Percentiles rank a stretch among this genome's conserved stretches.
These are phyloP conservation scores for Brenthis hecate DNA, from an alignment of 2,888 invertebrate genomes.

Conservation along the genomic window DNA sequence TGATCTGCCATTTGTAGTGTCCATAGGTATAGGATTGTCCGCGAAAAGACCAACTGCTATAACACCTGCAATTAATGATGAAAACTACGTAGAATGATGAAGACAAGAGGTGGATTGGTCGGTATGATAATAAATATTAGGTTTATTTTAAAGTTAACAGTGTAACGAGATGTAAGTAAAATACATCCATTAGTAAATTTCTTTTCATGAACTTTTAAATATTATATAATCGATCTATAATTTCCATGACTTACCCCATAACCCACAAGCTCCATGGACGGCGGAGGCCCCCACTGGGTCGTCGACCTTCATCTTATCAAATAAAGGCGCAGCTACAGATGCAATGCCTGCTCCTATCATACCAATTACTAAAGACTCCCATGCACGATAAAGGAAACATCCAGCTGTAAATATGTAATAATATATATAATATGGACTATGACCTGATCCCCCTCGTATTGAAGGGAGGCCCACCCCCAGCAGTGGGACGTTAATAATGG, in stretches of 20 bases:
- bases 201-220: too few relatives aligned
- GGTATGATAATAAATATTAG: too few relatives aligned
- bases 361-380: conserved; percentile 94
- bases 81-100: too few relatives aligned
- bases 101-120: too few relatives aligned
- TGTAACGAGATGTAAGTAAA: too few relatives aligned
- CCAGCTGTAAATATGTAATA: conserved; percentile 81
- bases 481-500: too few relatives aligned
- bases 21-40: conserved; percentile 90
- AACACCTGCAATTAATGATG: conserved; percentile 84
- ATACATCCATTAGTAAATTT: too few relatives aligned
- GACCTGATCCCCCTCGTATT: too few relatives aligned
- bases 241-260: conserved; percentile 83
- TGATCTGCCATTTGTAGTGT: conserved; percentile 89
- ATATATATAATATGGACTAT: too few relatives aligned
- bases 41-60: conserved; percentile 95
- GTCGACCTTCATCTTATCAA: conserved; percentile 91
- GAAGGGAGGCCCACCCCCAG: too few relatives aligned
- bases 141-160: too few relatives aligned
- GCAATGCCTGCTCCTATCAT: conserved; percentile 89
- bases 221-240: background rate
- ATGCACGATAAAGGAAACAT: conserved; percentile 92
- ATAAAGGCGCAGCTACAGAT: conserved; percentile 86
- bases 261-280: conserved; percentile 91
- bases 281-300: conserved; percentile 96